Evolutionary conservation across 2,113 vertebrate genomes (phyloP), one percentile per base, ranked within the genome.

Genomic region (Nicator chloris): DNA sequence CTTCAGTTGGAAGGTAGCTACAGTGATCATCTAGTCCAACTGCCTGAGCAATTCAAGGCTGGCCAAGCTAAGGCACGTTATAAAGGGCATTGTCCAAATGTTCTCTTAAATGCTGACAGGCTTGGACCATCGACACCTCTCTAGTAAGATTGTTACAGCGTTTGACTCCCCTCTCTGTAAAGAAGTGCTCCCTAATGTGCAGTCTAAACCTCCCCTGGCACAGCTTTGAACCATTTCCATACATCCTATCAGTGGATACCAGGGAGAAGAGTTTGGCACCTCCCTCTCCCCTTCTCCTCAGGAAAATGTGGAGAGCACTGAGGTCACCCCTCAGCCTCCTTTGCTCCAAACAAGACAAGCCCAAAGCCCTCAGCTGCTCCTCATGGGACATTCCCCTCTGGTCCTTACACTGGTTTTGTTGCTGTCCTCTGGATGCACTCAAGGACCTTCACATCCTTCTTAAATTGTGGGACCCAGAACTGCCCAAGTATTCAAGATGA

Each of bases 91-190:
- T 45, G 6, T 60, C 21, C 56, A 91, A 65, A 70, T 31, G 37
- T 13, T 13, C 50, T 59, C 19, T 33, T 31, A 37, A 44, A 44
- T 15, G 9, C 53, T 51, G 37, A 51, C 14, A 44, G 44, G 27
- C 14, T 44, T 59, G 16, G 49, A 35, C 3, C 22, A 82, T 26
- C 0, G 0, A 6, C 19, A 54, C 3, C 54, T 54, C 49, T 50
- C 24, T 56, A 7, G 15, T n/a, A 88, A 91, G 18, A 23, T 20
- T 39, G 27, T 53, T 81, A 13, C 30, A n/a, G 4, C 3, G 40
- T 86, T n/a, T 73, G 13, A 56, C 14, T 26, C 27, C 5, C 10
- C 50, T 66, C 40, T 54, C 4, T 0, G 1, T 65, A 65, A 64
- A 40, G 14, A 86, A 82, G 26, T 24, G n/a, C 9, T 82, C 86